Base-by-base conservation (phyloP, 1,140 invertebrate species). In the Odontomachus brunneus region DNA sequence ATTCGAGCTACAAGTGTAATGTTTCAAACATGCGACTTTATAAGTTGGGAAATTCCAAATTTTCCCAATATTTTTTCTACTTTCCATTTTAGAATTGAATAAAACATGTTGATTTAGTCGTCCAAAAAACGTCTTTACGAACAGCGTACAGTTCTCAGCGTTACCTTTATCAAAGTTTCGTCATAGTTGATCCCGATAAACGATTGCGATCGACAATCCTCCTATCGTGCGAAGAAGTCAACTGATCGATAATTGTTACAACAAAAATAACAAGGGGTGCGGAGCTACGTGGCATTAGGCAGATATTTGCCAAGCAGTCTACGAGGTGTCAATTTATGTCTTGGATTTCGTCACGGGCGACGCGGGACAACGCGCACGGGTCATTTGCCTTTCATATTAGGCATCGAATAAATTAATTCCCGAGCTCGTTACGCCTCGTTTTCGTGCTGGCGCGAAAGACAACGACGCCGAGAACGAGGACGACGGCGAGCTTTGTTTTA, bases 371-470 rank as follows among this genome's bases (percentile, higher is more conserved):
- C 29, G 9, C 38, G 9, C 22, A 12, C 38, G 33, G 69, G 22
- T 48, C 15, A 59, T 71, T 80, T 80, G 65, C n/a, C 51, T 71
- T 80, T 71, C n/a, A 29, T 29, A 71, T 80, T 69, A 71, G 38
- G 53, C 51, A 71, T 71, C 38, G 53, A 71, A 80, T 78, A 80
- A 80, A 57, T 76, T 66, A 66, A 76, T 80, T 80, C 24, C 7
- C 14, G 11, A 48, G 14, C 15, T 80, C 65, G 51, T 80, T 80
- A 26, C 53, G 38, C 4, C 44, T 59, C n/a, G 14, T 19, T 12
- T 12, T 67, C 7, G 29, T 26, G 26, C 19, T n/a, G n/a, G 19
- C 12, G 49, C 17, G 38, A 71, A 33, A 14, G 24, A 19, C 15
- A 9, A 53, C 15, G 17, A 53, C 38, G n/a, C n/a, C n/a, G 33